phyloP scores from a whole-genome alignment of 1,140 invertebrate species.

The Heterodera schachtii region DNA sequence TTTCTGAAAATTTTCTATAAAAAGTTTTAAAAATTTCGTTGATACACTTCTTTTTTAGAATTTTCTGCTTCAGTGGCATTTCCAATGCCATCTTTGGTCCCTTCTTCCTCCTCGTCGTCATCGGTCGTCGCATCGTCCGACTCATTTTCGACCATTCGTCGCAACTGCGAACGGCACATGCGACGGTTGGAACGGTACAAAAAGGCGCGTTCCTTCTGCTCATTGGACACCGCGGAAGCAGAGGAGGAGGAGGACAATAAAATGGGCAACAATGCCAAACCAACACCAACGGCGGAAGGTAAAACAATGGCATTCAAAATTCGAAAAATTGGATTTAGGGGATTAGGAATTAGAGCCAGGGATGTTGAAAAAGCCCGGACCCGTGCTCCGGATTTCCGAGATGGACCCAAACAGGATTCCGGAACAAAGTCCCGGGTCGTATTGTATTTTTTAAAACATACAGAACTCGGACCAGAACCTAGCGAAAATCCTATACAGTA shows the following conservation, averaged over 20 bases:
- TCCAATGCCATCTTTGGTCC: neutral
- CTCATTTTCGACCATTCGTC: slow-evolving; percentile 24
- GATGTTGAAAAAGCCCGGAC: too few species aligned
- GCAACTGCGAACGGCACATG: slow-evolving; percentile 32
- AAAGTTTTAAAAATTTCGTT: too few species aligned
- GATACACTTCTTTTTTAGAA: too few species aligned
- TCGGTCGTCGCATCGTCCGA: neutral
- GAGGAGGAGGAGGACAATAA: neutral
- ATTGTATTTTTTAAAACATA: too few species aligned
- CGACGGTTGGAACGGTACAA: slow-evolving; percentile 56
- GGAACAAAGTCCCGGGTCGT: too few species aligned
- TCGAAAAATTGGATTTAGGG: too few species aligned
- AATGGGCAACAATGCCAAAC: neutral
- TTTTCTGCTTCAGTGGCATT: neutral
- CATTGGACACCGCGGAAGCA: slow-evolving; percentile 30
- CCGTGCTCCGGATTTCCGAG: too few species aligned
- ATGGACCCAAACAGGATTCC: too few species aligned
- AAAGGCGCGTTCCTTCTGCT: slow-evolving; percentile 53
- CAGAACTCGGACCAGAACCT: too few species aligned
- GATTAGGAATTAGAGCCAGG: too few species aligned
- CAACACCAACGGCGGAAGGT: slow-evolving; percentile 2
- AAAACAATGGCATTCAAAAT: neutral
- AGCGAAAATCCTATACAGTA: too few species aligned
- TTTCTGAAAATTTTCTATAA: too few species aligned
- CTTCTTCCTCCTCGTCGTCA: neutral